These are phyloP conservation scores for Hypanus sabinus DNA, from an alignment of 2,113 vertebrate species.

Conservation along the genomic window DNA sequence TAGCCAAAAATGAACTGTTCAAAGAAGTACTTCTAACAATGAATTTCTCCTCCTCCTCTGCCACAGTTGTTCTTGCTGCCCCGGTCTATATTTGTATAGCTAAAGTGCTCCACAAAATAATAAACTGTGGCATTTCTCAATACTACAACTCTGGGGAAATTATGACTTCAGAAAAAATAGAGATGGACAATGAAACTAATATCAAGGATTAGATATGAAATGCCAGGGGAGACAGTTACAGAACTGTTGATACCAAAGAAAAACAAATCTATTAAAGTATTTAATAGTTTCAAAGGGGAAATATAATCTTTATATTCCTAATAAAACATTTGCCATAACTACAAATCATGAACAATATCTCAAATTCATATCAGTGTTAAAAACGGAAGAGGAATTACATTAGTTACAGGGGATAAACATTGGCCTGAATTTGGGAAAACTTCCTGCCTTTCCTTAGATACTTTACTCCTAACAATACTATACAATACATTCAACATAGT, in stretches of 20 bases:
- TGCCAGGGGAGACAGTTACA: background rate
- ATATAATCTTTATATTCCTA: background rate
- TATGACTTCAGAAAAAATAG: background rate
- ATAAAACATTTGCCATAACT: background rate
- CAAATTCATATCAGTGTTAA: background rate
- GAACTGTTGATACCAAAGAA: background rate
- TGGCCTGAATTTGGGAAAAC: background rate
- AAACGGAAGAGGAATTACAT: background rate
- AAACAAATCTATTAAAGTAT: background rate
- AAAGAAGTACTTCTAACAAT: no score
- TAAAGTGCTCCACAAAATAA: no score
- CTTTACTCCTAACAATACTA: no score
- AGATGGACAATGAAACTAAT: background rate
- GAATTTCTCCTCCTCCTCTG: no score
- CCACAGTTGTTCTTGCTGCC: no score
- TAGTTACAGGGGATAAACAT: background rate
- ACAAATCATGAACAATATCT: background rate
- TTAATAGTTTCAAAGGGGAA: background rate
- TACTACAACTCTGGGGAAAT: background rate
- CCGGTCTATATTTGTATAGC: no score
- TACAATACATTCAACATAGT: no score
- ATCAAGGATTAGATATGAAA: background rate
- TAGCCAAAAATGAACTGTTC: no score
- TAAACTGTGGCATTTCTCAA: background rate
- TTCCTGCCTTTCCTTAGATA: background rate